Evolutionary conservation across 1,140 invertebrate genomes (phyloP).

Genomic region (Bombus huntii): DNA sequence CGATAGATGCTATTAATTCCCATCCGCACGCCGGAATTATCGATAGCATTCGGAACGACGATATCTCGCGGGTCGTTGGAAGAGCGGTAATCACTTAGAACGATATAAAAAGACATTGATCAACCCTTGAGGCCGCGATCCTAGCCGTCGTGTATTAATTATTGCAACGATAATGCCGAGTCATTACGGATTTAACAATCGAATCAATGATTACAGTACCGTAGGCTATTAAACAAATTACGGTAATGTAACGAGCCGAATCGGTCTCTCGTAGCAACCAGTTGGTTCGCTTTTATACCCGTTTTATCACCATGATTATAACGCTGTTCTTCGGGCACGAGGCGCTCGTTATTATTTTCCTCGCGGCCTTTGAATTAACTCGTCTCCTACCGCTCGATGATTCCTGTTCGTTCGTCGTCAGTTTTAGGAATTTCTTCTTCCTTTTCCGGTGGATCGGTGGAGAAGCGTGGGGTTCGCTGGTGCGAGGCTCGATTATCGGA

Average conservation of each 20-base stretch:
- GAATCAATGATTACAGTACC: not conserved
- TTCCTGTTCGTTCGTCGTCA: not conserved
- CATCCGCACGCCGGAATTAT: conserved; percentile 54
- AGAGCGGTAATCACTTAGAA: conserved; percentile 30
- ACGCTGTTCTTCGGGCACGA: not conserved
- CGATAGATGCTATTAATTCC: conserved; percentile 54
- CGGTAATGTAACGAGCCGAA: conserved; percentile 22
- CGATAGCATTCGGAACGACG: not conserved
- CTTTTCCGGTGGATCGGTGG: not conserved
- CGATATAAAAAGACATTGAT: conserved; percentile 58
- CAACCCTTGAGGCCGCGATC: conserved; percentile 1
- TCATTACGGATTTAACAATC: conserved; percentile 10
- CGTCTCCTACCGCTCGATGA: too few species aligned
- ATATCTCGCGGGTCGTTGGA: not conserved
- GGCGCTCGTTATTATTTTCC: conserved; percentile 23
- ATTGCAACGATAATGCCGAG: not conserved
- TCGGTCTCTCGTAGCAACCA: not conserved
- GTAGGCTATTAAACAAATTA: conserved; percentile 25
- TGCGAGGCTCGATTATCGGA: not conserved
- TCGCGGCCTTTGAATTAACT: not conserved
- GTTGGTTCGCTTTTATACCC: not conserved
- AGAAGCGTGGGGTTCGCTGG: too few species aligned
- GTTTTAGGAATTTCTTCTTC: not conserved
- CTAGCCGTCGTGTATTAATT: conserved; percentile 9
- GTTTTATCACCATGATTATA: conserved; percentile 22